phyloP scores from a whole-genome alignment of 2,888 invertebrate genomes.

The Trichopoda pennipes region DNA sequence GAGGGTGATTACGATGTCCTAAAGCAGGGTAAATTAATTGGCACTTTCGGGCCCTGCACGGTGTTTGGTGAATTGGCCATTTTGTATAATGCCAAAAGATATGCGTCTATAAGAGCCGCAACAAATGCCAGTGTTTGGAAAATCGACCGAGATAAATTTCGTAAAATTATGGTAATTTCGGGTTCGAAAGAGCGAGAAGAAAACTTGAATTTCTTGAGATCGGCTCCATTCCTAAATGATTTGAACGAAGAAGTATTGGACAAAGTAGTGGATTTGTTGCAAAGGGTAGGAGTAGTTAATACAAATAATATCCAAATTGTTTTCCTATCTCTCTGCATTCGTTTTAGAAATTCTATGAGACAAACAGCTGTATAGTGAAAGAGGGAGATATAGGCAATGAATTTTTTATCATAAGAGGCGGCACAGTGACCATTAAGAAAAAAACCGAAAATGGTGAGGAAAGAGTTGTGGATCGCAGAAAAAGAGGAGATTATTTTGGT shows the following conservation, averaged over 20 bases:
- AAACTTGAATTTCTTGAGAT: constrained; percentile 90
- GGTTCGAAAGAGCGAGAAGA: constrained; percentile 92
- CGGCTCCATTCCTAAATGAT: constrained; percentile 89
- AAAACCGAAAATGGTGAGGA: constrained; percentile 84
- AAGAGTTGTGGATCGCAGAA: constrained; percentile 86
- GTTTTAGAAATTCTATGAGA: constrained; percentile 88
- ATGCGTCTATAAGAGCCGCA: constrained; percentile 92
- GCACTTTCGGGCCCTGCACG: constrained; percentile 89
- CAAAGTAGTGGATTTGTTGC: constrained; percentile 92
- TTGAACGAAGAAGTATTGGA: constrained; percentile 86
- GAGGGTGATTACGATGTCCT: constrained; percentile 93
- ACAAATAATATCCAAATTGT: neutral
- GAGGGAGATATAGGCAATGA: constrained; percentile 94
- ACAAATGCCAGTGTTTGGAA: constrained; percentile 93
- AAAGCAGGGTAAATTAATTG: constrained; percentile 88
- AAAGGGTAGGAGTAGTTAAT: constrained; percentile 84
- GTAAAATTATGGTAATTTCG: constrained; percentile 93
- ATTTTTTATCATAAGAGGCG: constrained; percentile 94
- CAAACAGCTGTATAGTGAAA: constrained; percentile 89
- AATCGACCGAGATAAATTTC: constrained; percentile 91
- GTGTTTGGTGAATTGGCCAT: constrained; percentile 96
- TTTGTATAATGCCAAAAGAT: constrained; percentile 94
- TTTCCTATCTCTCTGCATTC: neutral
- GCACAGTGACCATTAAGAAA: constrained; percentile 88
- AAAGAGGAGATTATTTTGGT: constrained; percentile 92